These are phyloP conservation scores for Pseudomyrmex flavicornis DNA, from an alignment of 1,140 invertebrate species.

Conservation along the genomic window DNA sequence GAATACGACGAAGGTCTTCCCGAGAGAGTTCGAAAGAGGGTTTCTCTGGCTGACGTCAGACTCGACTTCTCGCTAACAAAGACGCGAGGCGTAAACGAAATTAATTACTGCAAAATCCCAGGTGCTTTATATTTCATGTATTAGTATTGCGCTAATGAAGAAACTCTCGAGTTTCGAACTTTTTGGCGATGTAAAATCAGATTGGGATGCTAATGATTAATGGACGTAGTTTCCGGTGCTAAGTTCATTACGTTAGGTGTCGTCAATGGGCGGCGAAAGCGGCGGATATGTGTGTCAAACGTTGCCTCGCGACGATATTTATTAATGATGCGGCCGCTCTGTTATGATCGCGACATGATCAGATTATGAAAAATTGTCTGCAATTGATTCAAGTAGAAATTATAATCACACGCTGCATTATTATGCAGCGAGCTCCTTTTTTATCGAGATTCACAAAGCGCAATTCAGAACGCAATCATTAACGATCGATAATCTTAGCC, in stretches of 20 bases:
- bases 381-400: slow-evolving; percentile 4
- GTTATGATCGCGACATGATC: too few species aligned
- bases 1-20: not conserved
- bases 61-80: slow-evolving; percentile 17
- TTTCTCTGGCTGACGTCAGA: slow-evolving; percentile 2
- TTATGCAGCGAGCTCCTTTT: not conserved
- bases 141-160: slow-evolving; percentile 38
- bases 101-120: slow-evolving; percentile 33
- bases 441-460: not conserved
- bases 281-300: too few species aligned
- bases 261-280: not conserved
- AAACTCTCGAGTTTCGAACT: slow-evolving; percentile 38
- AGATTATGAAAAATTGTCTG: too few species aligned
- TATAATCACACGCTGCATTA: not conserved
- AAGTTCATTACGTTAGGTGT: slow-evolving; percentile 2
- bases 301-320: too few species aligned
- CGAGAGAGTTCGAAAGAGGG: not conserved
- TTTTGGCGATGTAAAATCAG: slow-evolving; percentile 32
- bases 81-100: slow-evolving; percentile 29
- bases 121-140: slow-evolving; percentile 35
- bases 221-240: slow-evolving; percentile 19
- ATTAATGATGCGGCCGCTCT: too few species aligned
- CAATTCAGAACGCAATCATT: not conserved
- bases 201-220: slow-evolving; percentile 34
- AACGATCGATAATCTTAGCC: slow-evolving; percentile 41